phyloP scores from a whole-genome alignment of 2,797 vertebrate species.

The Carduelis carduelis region DNA sequence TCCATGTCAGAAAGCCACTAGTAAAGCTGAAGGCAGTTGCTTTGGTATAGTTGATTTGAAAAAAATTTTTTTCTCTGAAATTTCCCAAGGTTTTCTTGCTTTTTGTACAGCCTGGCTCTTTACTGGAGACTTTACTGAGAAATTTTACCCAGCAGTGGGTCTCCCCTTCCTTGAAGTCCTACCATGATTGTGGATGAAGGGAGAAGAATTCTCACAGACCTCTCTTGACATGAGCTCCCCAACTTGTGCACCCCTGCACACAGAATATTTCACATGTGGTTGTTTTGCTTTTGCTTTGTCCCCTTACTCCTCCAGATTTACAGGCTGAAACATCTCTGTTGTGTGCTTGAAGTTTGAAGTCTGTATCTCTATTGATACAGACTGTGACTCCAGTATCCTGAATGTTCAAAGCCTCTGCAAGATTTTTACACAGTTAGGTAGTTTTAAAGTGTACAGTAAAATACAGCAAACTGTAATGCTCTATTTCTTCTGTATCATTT shows the following conservation, averaged over 20 bases:
- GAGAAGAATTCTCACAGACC: background rate
- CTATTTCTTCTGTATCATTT: background rate
- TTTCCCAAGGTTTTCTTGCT: background rate
- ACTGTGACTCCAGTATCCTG: background rate
- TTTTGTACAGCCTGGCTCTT: background rate
- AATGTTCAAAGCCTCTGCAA: background rate
- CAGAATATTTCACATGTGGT: background rate
- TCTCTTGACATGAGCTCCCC: background rate
- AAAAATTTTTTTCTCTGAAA: background rate
- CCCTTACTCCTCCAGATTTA: background rate
- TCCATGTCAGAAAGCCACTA: background rate
- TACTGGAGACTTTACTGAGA: background rate
- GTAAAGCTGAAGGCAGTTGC: background rate
- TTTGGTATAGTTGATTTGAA: background rate
- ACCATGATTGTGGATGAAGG: background rate
- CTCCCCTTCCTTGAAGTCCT: background rate
- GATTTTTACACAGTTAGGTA: background rate
- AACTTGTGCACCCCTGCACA: background rate
- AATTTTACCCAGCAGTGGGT: background rate
- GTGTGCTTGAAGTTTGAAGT: background rate
- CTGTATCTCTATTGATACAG: accelerated
- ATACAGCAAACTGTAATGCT: background rate
- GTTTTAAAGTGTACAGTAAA: background rate
- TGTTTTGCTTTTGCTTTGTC: background rate
- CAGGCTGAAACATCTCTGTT: background rate